Evolutionary conservation across 2,888 invertebrate genomes (phyloP).

Genomic region (Dilophus febrilis): DNA sequence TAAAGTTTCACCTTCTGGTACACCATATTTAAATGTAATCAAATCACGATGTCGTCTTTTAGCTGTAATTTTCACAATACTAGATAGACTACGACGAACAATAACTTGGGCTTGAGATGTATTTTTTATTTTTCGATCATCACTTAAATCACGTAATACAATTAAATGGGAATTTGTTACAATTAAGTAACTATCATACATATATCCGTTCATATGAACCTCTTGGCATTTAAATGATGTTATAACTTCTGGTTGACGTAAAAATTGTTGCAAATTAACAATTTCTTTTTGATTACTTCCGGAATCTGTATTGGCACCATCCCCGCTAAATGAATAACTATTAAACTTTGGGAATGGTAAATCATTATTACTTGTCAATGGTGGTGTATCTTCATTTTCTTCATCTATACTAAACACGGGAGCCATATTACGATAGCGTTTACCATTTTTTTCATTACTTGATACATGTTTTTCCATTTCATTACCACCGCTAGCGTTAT

Average conservation of each 20-base stretch:
- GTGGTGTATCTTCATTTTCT: conserved; percentile 45
- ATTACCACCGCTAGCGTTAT: conserved; percentile 15
- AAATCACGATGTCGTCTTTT: conserved; percentile 89
- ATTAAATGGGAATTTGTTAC: conserved; percentile 74
- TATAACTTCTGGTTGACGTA: conserved; percentile 67
- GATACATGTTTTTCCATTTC: conserved; percentile 66
- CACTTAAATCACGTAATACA: conserved; percentile 55
- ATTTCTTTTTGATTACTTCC: conserved; percentile 56
- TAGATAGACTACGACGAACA: conserved; percentile 71
- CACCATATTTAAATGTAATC: conserved; percentile 93
- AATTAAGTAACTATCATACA: conserved; percentile 75
- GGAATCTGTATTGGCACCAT: conserved; percentile 30
- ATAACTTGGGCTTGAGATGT: conserved; percentile 65
- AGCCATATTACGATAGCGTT: conserved; percentile 73
- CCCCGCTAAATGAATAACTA: no score
- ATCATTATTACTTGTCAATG: conserved; percentile 19
- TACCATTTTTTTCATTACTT: conserved; percentile 67
- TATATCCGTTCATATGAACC: conserved; percentile 73
- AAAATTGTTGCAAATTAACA: conserved; percentile 62
- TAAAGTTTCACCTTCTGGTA: conserved; percentile 60
- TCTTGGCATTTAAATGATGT: conserved; percentile 85
- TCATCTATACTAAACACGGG: conserved; percentile 92
- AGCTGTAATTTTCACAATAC: conserved; percentile 93
- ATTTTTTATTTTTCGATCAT: conserved; percentile 34
- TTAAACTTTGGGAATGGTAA: no score